Conservation (phyloP, 2,888 invertebrate genomes). For the Drosophila neonasuta region DNA sequence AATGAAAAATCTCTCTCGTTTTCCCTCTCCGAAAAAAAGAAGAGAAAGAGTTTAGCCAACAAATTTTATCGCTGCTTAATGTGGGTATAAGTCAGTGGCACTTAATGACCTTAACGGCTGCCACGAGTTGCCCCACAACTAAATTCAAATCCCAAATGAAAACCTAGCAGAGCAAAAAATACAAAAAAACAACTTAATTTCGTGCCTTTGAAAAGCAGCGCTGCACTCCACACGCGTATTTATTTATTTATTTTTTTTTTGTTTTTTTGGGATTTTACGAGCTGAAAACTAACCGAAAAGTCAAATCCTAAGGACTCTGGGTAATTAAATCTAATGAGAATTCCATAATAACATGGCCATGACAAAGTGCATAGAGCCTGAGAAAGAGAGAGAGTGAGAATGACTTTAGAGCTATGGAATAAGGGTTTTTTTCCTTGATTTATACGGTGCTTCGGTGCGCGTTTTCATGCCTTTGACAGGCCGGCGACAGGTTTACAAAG, state of each 20-base stretch:
- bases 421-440: conserved; percentile 66
- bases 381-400: not conserved
- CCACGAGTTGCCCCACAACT: conserved; percentile 62
- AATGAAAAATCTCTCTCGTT: conserved; percentile 11
- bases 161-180: conserved; percentile 13
- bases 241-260: not conserved
- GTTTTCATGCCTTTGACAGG: conserved; percentile 79
- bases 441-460: conserved; percentile 73
- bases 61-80: conserved; percentile 74
- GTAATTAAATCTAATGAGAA: conserved; percentile 76
- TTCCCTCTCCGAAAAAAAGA: conserved; percentile 20
- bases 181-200: conserved; percentile 72
- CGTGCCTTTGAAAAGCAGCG: conserved; percentile 45
- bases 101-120: conserved; percentile 72
- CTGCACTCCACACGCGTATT: conserved; percentile 41
- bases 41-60: conserved; percentile 49
- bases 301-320: conserved; percentile 38
- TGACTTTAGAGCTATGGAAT: conserved; percentile 24
- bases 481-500: conserved; percentile 64
- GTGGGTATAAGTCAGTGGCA: conserved; percentile 56
- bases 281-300: conserved; percentile 60
- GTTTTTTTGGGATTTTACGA: conserved; percentile 54
- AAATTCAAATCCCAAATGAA: conserved; percentile 22
- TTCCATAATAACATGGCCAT: conserved; percentile 75
- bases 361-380: conserved; percentile 55